phyloP scores from a whole-genome alignment of 2,113 vertebrate species.

The Machaerirhynchus nigripectus region DNA sequence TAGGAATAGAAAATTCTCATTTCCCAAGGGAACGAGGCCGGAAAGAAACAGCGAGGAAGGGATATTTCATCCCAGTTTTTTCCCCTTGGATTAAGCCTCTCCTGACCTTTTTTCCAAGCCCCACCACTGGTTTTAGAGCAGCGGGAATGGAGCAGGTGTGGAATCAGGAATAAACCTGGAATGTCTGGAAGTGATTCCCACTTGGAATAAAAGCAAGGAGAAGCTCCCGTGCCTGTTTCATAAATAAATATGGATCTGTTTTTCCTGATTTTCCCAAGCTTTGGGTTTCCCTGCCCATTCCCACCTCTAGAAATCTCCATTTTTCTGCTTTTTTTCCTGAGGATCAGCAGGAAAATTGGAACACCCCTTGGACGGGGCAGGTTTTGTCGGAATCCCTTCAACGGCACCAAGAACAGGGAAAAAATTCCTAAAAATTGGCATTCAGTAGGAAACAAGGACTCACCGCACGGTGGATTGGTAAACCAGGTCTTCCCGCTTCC shows the following conservation, averaged over 20 bases:
- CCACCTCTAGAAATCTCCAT: background rate
- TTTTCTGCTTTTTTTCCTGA: background rate
- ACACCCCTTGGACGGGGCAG: accelerated
- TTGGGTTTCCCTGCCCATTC: background rate
- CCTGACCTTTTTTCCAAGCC: conserved; percentile 29
- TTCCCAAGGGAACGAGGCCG: background rate
- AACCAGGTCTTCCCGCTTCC: conserved; percentile 83
- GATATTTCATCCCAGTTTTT: conserved; percentile 15
- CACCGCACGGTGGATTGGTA: conserved; percentile 90
- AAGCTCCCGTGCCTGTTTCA: accelerated
- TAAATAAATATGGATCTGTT: background rate
- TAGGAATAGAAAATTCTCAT: background rate
- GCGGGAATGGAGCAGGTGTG: conserved; percentile 43
- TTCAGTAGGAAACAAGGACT: background rate
- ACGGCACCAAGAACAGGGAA: accelerated
- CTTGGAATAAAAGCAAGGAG: conserved; percentile 6
- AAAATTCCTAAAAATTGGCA: background rate
- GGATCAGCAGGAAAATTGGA: background rate
- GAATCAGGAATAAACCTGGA: conserved; percentile 70
- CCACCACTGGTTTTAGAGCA: conserved; percentile 42
- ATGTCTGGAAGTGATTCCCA: conserved; percentile 23
- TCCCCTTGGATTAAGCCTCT: conserved; percentile 56
- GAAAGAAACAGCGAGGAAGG: background rate
- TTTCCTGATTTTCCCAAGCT: background rate
- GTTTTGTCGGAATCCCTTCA: background rate